Percentiles rank a stretch among this genome's conserved stretches.
phyloP scores from a whole-genome alignment of 1,140 invertebrate genomes.

The Linepithema humile region DNA sequence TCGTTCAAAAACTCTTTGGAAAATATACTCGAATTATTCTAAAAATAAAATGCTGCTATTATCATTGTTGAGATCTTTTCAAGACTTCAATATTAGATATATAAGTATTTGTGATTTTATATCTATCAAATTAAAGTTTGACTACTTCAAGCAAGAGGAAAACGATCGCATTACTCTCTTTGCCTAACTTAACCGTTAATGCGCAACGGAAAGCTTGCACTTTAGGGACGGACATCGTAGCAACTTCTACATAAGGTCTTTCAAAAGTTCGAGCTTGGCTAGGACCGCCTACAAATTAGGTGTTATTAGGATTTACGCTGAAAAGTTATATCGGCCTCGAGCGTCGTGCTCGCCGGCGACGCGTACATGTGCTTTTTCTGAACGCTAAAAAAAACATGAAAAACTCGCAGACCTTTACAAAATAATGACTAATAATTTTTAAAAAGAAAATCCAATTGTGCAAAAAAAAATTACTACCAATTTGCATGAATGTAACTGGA shows the following conservation, averaged over 20 bases:
- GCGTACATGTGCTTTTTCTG: background rate
- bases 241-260: slow-evolving; percentile 52
- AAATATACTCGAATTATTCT: no score
- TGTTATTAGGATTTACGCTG: slow-evolving; percentile 79
- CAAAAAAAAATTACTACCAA: background rate
- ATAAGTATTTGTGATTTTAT: background rate
- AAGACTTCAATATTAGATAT: no score
- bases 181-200: background rate
- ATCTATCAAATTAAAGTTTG: background rate
- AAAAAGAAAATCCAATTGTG: background rate
- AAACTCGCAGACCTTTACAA: background rate
- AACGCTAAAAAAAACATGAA: background rate
- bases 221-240: slow-evolving; percentile 2
- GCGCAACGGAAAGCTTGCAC: background rate
- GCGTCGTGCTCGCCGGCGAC: background rate
- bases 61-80: no score
- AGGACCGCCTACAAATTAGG: slow-evolving; percentile 76
- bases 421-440: background rate
- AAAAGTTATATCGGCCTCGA: slow-evolving; percentile 75
- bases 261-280: slow-evolving; percentile 51
- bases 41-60: no score
- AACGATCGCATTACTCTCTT: background rate
- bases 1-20: no score
- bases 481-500: background rate
- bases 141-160: background rate